phyloP scores from a whole-genome alignment of 2,797 vertebrate genomes.

The Caiman crocodilus region DNA sequence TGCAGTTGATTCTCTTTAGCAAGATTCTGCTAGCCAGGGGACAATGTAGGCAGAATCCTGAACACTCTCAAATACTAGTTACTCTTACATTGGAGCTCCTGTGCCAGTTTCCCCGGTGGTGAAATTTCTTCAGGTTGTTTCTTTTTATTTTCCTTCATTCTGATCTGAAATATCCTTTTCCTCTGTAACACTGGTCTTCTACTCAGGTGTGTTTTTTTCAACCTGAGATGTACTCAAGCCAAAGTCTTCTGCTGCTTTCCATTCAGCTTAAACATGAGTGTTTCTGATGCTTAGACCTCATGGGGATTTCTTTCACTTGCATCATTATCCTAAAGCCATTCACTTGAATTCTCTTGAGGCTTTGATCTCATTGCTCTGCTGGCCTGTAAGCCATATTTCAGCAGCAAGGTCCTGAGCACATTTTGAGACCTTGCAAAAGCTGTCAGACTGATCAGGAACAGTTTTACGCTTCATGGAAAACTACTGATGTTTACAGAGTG shows the following conservation, averaged over 20 bases:
- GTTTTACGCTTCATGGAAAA: not conserved
- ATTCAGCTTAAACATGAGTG: not conserved
- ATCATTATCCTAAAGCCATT: not conserved
- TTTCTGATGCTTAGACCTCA: not conserved
- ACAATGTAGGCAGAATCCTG: not conserved
- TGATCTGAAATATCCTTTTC: not conserved
- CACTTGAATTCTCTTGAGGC: not conserved
- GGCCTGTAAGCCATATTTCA: not conserved
- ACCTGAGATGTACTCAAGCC: not conserved
- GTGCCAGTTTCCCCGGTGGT: not conserved
- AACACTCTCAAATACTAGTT: not conserved
- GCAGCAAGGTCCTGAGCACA: not conserved
- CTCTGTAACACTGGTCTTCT: not conserved
- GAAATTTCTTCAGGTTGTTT: not conserved
- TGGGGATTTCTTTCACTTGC: not conserved
- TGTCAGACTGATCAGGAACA: not conserved
- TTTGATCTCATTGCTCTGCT: not conserved
- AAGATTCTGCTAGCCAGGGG: no score
- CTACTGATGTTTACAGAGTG: not conserved
- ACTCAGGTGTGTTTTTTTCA: accelerated
- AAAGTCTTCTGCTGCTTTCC: not conserved
- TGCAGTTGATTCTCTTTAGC: no score
- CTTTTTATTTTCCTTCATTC: not conserved
- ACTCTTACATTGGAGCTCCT: not conserved
- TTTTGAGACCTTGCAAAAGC: not conserved